These are phyloP conservation scores for Odocoileus virginianus DNA, from an alignment of 2,113 vertebrate genomes.

Conservation along the genomic window DNA sequence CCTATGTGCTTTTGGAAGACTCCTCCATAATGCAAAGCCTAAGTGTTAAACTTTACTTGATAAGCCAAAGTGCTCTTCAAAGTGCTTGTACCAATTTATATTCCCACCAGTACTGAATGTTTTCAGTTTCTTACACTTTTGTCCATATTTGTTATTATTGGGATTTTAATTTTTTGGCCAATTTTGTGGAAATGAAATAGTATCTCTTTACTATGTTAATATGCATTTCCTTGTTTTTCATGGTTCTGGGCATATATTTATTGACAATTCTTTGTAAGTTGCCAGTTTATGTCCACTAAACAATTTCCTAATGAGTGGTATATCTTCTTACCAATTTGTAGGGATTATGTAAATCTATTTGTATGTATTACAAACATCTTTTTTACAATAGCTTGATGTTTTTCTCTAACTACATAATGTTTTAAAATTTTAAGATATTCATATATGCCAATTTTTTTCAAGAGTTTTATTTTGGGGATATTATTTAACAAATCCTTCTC, in stretches of 20 bases:
- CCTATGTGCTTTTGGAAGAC: background rate
- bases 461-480: background rate
- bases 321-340: background rate
- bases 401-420: background rate
- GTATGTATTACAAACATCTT: background rate
- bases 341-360: background rate
- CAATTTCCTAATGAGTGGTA: background rate
- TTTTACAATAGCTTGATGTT: background rate
- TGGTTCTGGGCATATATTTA: background rate
- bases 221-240: background rate
- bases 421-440: background rate
- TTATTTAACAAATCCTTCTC: background rate
- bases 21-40: background rate
- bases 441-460: background rate
- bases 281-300: background rate
- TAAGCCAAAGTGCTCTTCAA: background rate
- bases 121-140: background rate
- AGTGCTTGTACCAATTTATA: background rate
- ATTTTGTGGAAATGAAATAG: background rate
- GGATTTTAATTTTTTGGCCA: background rate
- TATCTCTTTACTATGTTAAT: background rate
- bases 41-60: background rate
- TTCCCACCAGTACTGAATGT: background rate
- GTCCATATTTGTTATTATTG: background rate
- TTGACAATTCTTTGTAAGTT: background rate